phyloP scores from a whole-genome alignment of 2,888 invertebrate genomes.

The Eurytoma californica region DNA sequence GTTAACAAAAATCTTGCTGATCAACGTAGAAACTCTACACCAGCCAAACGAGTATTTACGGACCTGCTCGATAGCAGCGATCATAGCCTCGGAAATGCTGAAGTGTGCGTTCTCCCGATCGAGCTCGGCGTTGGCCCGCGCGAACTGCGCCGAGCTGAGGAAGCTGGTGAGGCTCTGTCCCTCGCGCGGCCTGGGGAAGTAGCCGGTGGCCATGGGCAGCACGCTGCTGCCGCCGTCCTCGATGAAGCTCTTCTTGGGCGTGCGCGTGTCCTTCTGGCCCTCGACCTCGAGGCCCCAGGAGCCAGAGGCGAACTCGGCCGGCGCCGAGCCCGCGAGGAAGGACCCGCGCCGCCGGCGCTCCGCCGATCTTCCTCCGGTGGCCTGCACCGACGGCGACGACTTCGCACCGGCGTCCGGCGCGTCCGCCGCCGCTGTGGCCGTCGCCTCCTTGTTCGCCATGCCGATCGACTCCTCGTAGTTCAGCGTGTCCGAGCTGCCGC shows the following conservation, averaged over 20 bases:
- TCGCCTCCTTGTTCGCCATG: background rate
- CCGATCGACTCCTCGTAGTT: slow-evolving; percentile 62
- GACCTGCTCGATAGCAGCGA: slow-evolving; percentile 86
- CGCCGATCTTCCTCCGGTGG: slow-evolving; percentile 53
- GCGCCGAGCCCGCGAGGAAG: slow-evolving; percentile 65
- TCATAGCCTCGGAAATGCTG: slow-evolving; percentile 88
- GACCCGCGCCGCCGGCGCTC: slow-evolving; percentile 58
- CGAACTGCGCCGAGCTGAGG: slow-evolving; percentile 83
- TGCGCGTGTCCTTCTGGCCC: slow-evolving; percentile 76
- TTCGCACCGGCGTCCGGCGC: slow-evolving; percentile 9
- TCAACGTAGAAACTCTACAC: no score
- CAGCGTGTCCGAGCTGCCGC: slow-evolving; percentile 65
- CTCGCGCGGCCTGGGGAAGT: slow-evolving; percentile 79
- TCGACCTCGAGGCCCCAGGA: slow-evolving; percentile 67
- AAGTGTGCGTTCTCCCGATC: slow-evolving; percentile 93
- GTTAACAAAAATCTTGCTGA: no score
- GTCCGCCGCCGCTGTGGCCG: background rate
- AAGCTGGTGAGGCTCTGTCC: slow-evolving; percentile 86
- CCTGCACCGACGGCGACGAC: slow-evolving; percentile 54
- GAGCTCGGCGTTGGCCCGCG: slow-evolving; percentile 84
- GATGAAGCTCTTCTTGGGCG: slow-evolving; percentile 78
- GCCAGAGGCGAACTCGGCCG: slow-evolving; percentile 62
- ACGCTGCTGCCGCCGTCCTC: slow-evolving; percentile 79
- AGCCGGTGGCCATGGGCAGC: slow-evolving; percentile 79
- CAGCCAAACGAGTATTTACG: background rate